Conservation (phyloP, 2,888 invertebrate species). For the Melinopterus prodromus region DNA sequence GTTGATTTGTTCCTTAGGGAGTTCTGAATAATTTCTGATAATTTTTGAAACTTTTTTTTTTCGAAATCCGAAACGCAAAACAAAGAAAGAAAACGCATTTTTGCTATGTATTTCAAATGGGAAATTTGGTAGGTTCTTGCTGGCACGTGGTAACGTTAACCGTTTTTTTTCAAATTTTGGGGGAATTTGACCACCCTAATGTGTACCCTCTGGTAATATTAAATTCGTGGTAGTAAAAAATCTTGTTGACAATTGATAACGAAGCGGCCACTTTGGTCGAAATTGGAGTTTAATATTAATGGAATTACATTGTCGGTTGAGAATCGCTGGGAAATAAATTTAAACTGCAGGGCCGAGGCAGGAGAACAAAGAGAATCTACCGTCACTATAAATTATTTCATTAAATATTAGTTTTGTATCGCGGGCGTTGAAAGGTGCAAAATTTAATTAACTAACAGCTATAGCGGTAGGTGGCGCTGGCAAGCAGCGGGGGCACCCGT, state of each 20-base stretch:
- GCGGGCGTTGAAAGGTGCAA: constrained; percentile 17
- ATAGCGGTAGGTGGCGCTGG: background rate
- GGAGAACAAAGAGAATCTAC: background rate
- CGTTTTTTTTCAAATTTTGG: too few relatives aligned
- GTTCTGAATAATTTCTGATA: too few relatives aligned
- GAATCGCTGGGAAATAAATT: background rate
- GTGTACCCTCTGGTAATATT: too few relatives aligned
- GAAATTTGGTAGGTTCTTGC: too few relatives aligned
- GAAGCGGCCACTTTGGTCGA: background rate
- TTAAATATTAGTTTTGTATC: constrained; percentile 14
- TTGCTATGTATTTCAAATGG: too few relatives aligned
- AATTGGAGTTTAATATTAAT: background rate
- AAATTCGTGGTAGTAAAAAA: too few relatives aligned
- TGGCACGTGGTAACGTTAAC: too few relatives aligned
- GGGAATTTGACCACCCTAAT: too few relatives aligned
- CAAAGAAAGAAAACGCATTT: too few relatives aligned
- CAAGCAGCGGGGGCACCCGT: background rate
- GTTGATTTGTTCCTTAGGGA: too few relatives aligned
- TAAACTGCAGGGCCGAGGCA: background rate
- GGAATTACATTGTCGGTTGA: background rate
- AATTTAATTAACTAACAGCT: constrained; percentile 25
- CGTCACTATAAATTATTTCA: constrained; percentile 20
- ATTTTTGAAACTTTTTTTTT: too few relatives aligned
- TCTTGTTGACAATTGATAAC: background rate
- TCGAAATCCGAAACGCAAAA: too few relatives aligned